Evolutionary conservation across 2,797 vertebrate species (phyloP).

Genomic region (Fratercula arctica): DNA sequence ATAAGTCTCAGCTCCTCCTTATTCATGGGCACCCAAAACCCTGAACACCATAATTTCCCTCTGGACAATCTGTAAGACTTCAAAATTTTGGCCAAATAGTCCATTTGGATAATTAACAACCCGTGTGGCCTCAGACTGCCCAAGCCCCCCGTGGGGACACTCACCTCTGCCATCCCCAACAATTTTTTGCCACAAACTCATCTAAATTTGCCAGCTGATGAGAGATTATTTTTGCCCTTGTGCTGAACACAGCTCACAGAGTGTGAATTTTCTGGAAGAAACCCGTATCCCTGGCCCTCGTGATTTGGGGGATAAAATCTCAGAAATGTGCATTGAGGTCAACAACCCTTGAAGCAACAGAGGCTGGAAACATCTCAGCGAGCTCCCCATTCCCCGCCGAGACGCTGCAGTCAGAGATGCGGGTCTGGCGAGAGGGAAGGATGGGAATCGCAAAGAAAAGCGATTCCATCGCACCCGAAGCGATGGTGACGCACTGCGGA

Average conservation of each 20-base stretch:
- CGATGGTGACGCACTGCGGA: fast-evolving
- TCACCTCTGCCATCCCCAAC: neutral
- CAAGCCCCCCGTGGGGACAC: fast-evolving
- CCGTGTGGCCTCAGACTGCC: fast-evolving
- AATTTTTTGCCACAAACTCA: neutral
- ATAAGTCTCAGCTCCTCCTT: neutral
- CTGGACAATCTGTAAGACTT: fast-evolving
- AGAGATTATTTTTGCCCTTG: fast-evolving
- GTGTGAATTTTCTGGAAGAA: neutral
- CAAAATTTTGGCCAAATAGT: neutral
- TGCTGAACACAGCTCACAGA: neutral
- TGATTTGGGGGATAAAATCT: neutral
- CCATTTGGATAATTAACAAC: fast-evolving
- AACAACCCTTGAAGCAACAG: neutral
- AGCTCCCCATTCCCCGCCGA: fast-evolving
- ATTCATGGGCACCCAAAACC: neutral
- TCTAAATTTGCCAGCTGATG: neutral
- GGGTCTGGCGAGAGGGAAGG: too few species aligned
- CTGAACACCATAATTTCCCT: neutral
- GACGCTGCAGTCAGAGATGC: too few species aligned
- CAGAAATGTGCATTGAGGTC: neutral
- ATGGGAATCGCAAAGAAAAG: neutral
- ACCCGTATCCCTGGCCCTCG: fast-evolving
- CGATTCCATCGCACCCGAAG: neutral
- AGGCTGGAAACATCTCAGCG: fast-evolving